Conservation (phyloP, 2,888 invertebrate genomes). For the Mimas tiliae region DNA sequence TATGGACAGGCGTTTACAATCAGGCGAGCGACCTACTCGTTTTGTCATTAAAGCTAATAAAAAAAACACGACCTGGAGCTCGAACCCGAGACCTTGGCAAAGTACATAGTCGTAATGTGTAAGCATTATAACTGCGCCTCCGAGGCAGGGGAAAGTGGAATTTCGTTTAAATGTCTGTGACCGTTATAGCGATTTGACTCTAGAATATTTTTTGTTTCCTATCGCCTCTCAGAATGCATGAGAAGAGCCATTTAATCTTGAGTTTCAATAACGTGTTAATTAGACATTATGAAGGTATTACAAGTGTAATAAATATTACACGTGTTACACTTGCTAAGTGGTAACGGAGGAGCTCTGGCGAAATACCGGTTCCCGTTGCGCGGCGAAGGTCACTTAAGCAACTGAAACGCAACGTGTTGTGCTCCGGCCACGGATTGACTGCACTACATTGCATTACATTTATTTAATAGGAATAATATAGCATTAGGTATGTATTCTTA, state of each 20-base stretch:
- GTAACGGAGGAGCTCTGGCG: constrained; percentile 13
- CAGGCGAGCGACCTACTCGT: too few species aligned
- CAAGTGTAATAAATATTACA: constrained; percentile 24
- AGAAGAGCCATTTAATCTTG: background rate
- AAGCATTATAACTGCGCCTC: too few species aligned
- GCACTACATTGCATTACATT: constrained; percentile 2
- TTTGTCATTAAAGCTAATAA: too few species aligned
- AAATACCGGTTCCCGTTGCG: constrained; percentile 24
- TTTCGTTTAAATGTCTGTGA: too few species aligned
- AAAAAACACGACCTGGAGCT: too few species aligned
- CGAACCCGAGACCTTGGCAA: too few species aligned
- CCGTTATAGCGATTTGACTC: too few species aligned
- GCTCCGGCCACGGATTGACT: background rate
- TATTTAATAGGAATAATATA: background rate
- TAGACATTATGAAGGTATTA: constrained; percentile 13
- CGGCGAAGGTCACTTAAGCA: constrained; percentile 1
- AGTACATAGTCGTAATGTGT: too few species aligned
- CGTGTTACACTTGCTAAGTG: constrained; percentile 15
- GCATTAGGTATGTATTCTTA: too few species aligned
- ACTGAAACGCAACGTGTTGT: constrained; percentile 6
- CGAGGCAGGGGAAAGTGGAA: too few species aligned
- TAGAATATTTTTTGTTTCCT: too few species aligned
- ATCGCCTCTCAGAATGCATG: background rate
- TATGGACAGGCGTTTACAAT: too few species aligned
- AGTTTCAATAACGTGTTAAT: background rate